These are phyloP conservation scores for Dendrolimus punctatus DNA, from an alignment of 1,140 invertebrate genomes.

Conservation along the genomic window DNA sequence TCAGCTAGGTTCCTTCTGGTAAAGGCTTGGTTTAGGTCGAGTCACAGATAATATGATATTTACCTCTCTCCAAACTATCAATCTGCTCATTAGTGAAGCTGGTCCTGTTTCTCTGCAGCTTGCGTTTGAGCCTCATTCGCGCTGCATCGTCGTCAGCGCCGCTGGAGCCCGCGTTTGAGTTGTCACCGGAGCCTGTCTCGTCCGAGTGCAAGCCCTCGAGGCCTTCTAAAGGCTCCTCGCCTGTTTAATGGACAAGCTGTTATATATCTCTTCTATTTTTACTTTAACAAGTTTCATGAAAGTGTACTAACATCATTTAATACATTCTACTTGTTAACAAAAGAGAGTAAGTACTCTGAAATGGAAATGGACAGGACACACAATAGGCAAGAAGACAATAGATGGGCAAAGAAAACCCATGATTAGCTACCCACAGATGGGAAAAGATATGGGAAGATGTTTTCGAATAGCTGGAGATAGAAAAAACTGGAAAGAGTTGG, in stretches of 20 bases:
- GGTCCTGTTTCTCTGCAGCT: slow-evolving; percentile 97
- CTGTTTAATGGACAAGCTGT: slow-evolving; percentile 27
- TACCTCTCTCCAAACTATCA: slow-evolving; percentile 98
- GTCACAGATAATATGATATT: slow-evolving; percentile 5
- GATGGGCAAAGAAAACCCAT: too few relatives aligned
- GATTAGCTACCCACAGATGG: too few relatives aligned
- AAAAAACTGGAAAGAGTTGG: too few relatives aligned
- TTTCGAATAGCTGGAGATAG: too few relatives aligned
- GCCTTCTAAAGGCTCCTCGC: slow-evolving; percentile 60
- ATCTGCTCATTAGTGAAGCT: slow-evolving; percentile 99
- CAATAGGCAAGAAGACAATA: too few relatives aligned
- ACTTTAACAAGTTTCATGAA: background rate
- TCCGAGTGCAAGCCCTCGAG: slow-evolving; percentile 80
- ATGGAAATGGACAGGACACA: too few relatives aligned
- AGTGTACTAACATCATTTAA: background rate
- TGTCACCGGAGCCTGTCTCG: slow-evolving; percentile 82
- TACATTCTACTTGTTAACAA: too few relatives aligned
- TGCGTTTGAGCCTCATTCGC: slow-evolving; percentile 91
- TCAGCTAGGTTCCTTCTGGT: too few relatives aligned
- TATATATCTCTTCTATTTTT: background rate
- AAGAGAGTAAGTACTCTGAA: too few relatives aligned
- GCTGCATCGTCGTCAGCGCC: slow-evolving; percentile 91
- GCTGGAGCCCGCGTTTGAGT: slow-evolving; percentile 84
- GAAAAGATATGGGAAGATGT: too few relatives aligned
- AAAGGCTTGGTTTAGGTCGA: too few relatives aligned